These are phyloP conservation scores for Falcaria lacertinaria DNA, from an alignment of 2,888 invertebrate genomes.

Conservation along the genomic window DNA sequence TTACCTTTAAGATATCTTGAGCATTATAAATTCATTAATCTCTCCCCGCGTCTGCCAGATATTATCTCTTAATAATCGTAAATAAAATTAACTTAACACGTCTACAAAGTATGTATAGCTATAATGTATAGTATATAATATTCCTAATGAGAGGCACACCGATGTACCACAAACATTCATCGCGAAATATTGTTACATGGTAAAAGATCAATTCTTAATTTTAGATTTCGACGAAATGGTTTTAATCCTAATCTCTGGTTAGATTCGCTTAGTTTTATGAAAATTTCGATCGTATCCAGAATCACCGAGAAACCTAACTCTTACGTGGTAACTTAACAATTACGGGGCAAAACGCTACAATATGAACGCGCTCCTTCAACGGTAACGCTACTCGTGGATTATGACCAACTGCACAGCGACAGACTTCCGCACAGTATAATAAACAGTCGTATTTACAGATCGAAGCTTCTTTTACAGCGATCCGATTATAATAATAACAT, in stretches of 20 bases:
- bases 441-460: slow-evolving; percentile 65
- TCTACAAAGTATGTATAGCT: slow-evolving; percentile 62
- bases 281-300: slow-evolving; percentile 51
- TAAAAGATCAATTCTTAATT: slow-evolving; percentile 71
- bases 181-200: slow-evolving; percentile 76
- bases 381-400: slow-evolving; percentile 67
- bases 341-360: slow-evolving; percentile 70
- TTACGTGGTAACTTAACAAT: slow-evolving; percentile 78
- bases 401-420: slow-evolving; percentile 58
- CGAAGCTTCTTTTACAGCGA: slow-evolving; percentile 73
- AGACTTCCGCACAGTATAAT: slow-evolving; percentile 41
- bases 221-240: slow-evolving; percentile 68
- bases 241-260: slow-evolving; percentile 70
- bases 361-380: slow-evolving; percentile 60
- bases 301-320: slow-evolving; percentile 71
- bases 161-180: slow-evolving; percentile 72
- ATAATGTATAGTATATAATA: slow-evolving; percentile 23
- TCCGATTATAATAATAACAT: slow-evolving; percentile 44
- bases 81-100: slow-evolving; percentile 73
- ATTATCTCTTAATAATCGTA: slow-evolving; percentile 64
- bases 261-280: slow-evolving; percentile 54
- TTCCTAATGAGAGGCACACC: slow-evolving; percentile 68
- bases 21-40: slow-evolving; percentile 57
- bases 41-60: slow-evolving; percentile 62
- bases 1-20: slow-evolving; percentile 63